Conservation (phyloP, 2,113 vertebrate species). For the Gasterosteus nipponicus region DNA sequence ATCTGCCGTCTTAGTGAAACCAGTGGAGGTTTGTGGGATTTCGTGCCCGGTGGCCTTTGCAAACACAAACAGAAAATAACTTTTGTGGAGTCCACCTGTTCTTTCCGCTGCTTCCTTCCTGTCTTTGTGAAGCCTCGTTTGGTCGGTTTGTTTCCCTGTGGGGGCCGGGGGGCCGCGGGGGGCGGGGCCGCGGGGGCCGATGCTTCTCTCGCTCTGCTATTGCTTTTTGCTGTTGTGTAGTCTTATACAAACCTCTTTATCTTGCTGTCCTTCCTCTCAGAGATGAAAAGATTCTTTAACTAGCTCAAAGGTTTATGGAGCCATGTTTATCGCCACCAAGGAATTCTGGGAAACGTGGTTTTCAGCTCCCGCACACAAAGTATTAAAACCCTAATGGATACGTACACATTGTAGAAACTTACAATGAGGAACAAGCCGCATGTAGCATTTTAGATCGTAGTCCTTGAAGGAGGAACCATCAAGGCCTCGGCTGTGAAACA, state of each 20-base stretch:
- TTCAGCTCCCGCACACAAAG: conserved; percentile 81
- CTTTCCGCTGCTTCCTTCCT: conserved; percentile 92
- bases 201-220: conserved; percentile 88
- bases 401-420: conserved; percentile 56
- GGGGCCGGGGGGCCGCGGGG: neutral
- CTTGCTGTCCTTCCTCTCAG: conserved; percentile 87
- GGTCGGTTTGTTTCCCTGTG: neutral
- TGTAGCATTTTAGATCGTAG: conserved; percentile 86
- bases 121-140: conserved; percentile 87
- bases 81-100: conserved; percentile 92
- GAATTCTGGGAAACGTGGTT: conserved; percentile 93
- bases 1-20: conserved; percentile 99
- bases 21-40: conserved; percentile 98
- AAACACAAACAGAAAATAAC: conserved; percentile 66
- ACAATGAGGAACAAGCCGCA: conserved; percentile 67
- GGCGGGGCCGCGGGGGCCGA: conserved; percentile 56
- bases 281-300: conserved; percentile 98
- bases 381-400: conserved; percentile 58
- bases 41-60: conserved; percentile 97
- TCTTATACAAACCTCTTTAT: conserved; percentile 86
- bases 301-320: conserved; percentile 98
- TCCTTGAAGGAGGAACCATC: conserved; percentile 80
- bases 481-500: conserved; percentile 91
- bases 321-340: conserved; percentile 90
- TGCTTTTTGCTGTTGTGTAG: conserved; percentile 99